Conservation (phyloP, 2,113 vertebrate genomes). For the Camelus bactrianus region DNA sequence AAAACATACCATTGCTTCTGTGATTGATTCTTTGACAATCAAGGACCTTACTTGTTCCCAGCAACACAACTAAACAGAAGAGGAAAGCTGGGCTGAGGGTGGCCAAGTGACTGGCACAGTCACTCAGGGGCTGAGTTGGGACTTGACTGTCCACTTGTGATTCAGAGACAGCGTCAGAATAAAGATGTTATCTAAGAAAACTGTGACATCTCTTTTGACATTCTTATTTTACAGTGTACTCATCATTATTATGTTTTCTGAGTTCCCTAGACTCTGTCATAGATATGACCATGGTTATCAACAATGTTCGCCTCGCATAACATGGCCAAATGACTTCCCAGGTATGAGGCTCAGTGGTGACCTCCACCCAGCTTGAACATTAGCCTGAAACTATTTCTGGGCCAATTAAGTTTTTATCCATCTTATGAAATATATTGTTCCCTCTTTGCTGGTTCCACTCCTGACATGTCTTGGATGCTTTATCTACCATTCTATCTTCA, state of each 20-base stretch:
- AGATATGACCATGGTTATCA: neutral
- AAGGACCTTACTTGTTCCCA: neutral
- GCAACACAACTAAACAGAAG: neutral
- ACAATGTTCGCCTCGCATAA: neutral
- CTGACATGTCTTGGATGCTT: neutral
- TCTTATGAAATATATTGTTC: conserved; percentile 6
- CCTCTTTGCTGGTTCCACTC: neutral
- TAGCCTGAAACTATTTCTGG: conserved; percentile 48
- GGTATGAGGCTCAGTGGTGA: neutral
- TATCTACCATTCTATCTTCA: neutral
- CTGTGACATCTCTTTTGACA: neutral
- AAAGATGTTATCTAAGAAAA: neutral
- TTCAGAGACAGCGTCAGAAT: neutral
- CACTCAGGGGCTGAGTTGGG: neutral
- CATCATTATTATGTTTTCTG: neutral
- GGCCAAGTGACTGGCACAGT: fast-evolving
- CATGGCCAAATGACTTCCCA: neutral
- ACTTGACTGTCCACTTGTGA: neutral
- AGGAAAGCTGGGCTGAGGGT: neutral
- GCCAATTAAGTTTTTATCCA: neutral
- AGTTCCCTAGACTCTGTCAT: neutral
- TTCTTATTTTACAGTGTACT: neutral
- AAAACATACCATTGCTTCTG: neutral
- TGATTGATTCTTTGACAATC: neutral
- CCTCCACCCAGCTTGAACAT: neutral